These are phyloP conservation scores for Priocnemis perturbator DNA, from an alignment of 2,888 invertebrate genomes.

Conservation along the genomic window DNA sequence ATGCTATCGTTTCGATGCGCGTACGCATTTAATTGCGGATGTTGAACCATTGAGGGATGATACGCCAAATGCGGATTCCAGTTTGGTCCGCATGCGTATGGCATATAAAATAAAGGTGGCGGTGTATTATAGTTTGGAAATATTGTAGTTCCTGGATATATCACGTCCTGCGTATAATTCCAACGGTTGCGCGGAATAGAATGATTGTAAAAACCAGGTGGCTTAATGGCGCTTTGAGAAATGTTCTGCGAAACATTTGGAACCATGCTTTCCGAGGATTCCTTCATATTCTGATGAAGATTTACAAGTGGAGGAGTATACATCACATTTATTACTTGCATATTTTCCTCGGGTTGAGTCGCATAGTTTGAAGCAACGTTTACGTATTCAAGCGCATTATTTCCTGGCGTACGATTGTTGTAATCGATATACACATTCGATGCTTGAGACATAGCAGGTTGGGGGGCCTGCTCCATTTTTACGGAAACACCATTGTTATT, in stretches of 20 bases:
- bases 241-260: neutral
- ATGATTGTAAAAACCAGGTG: neutral
- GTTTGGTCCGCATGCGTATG: constrained; percentile 39
- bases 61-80: constrained; percentile 41
- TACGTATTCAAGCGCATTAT: too few species aligned
- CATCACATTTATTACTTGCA: too few species aligned
- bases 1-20: too few species aligned
- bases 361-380: too few species aligned
- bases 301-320: neutral
- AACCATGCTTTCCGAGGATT: neutral
- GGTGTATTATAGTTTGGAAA: constrained; percentile 29
- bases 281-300: neutral
- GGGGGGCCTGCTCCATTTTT: too few species aligned
- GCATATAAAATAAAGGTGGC: constrained; percentile 35
- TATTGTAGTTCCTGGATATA: neutral
- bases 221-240: neutral
- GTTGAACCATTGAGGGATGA: constrained; percentile 29
- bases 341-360: too few species aligned
- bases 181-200: neutral
- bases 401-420: too few species aligned
- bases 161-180: too few species aligned
- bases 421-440: too few species aligned
- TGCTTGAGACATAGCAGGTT: too few species aligned
- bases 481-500: too few species aligned
- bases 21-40: constrained; percentile 16